Evolutionary conservation across 2,113 vertebrate genomes (phyloP).

Genomic region (Sceloporus undulatus): DNA sequence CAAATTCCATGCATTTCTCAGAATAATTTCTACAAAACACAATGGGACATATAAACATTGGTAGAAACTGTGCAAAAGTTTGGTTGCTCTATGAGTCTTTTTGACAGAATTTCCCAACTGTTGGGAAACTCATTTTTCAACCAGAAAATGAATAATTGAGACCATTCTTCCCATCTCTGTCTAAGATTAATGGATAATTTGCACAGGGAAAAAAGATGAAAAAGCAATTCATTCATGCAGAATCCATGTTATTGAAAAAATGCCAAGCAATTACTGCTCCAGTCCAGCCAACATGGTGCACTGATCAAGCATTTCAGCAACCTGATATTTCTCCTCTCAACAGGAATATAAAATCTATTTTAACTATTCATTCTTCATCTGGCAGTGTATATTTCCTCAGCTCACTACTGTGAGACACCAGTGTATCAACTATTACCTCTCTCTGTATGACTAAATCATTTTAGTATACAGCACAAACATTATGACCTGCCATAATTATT

Average conservation of each 20-base stretch:
- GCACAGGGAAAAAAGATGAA: constrained; percentile 60
- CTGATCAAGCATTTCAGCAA: constrained; percentile 41
- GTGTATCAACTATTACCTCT: not conserved
- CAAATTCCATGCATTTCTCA: too few species aligned
- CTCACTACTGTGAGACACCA: not conserved
- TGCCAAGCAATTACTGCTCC: constrained; percentile 54
- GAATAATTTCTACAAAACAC: too few species aligned
- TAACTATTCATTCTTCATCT: constrained; percentile 23
- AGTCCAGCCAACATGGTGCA: constrained; percentile 51
- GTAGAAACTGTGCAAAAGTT: too few species aligned
- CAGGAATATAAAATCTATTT: constrained; percentile 8
- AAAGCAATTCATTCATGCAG: constrained; percentile 43
- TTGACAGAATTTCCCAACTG: too few species aligned
- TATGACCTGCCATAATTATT: not conserved
- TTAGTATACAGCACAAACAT: not conserved
- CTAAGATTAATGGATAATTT: constrained; percentile 63
- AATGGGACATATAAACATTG: too few species aligned
- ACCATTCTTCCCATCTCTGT: not conserved
- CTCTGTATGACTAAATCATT: too few species aligned
- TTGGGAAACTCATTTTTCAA: too few species aligned
- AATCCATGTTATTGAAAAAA: constrained; percentile 58
- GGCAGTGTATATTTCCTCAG: not conserved
- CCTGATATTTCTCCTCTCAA: constrained; percentile 18
- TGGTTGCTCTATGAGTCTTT: too few species aligned
- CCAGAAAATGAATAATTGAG: too few species aligned